Evolutionary conservation across 2,797 vertebrate genomes (phyloP).

Genomic region (Cuniculus paca): DNA sequence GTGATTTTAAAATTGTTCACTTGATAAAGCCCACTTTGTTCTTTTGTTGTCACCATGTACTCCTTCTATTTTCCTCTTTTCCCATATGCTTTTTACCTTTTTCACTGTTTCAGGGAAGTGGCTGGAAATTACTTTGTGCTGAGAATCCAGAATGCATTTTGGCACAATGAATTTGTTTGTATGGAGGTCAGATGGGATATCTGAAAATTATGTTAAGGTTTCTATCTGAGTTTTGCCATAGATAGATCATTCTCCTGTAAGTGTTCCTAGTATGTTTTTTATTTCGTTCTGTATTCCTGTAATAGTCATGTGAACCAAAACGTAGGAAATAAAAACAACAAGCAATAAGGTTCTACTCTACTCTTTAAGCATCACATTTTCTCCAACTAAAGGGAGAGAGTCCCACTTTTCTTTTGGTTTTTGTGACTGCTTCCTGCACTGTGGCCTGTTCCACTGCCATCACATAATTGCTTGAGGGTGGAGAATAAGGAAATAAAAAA

Average conservation of each 20-base stretch:
- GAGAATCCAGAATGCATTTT: background rate
- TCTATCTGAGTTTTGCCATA: conserved; percentile 34
- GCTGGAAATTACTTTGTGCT: background rate
- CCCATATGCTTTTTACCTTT: background rate
- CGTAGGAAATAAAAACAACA: background rate
- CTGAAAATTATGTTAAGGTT: background rate
- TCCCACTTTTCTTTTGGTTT: background rate
- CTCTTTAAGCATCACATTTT: background rate
- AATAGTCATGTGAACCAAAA: background rate
- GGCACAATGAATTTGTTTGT: conserved; percentile 12
- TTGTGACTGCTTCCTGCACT: background rate
- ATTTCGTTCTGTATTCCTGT: background rate
- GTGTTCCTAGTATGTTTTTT: background rate
- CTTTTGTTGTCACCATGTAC: background rate
- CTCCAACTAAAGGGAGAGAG: background rate
- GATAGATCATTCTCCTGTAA: background rate
- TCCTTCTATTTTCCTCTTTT: background rate
- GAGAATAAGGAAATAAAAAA: background rate
- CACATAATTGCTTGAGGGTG: background rate
- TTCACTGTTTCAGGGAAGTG: background rate
- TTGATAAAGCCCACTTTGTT: background rate
- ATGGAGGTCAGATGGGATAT: conserved; percentile 18
- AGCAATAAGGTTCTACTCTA: background rate
- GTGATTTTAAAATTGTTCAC: conserved; percentile 28
- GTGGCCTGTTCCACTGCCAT: background rate